Conservation (phyloP, 2,113 vertebrate genomes). For the Alexandromys fortis region DNA sequence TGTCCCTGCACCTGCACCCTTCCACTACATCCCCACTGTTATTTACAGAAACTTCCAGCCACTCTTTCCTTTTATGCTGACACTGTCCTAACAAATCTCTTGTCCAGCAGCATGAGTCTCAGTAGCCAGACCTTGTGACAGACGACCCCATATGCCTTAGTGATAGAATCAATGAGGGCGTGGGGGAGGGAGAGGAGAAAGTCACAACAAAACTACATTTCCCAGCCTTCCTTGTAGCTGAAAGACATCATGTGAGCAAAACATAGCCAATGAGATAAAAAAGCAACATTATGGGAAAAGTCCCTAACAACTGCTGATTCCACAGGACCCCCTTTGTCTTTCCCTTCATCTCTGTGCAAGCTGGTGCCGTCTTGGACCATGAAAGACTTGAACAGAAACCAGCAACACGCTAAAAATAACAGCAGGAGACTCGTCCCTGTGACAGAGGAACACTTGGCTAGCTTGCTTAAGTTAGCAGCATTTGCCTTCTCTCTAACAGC, state of each 20-base stretch:
- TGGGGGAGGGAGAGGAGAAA: neutral
- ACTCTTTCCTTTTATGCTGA: neutral
- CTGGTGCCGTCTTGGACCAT: neutral
- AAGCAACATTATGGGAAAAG: neutral
- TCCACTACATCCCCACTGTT: neutral
- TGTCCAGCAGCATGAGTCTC: neutral
- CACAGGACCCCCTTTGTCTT: neutral
- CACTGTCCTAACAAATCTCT: neutral
- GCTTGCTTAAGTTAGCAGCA: neutral
- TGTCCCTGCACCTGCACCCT: neutral
- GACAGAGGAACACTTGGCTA: neutral
- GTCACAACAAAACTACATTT: slow-evolving; percentile 14
- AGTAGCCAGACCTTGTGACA: neutral
- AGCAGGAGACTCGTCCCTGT: neutral
- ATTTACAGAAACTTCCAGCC: neutral
- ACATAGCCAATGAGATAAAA: neutral
- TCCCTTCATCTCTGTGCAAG: neutral
- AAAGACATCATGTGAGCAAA: neutral
- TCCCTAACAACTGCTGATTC: neutral
- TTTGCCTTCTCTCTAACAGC: neutral
- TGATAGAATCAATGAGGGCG: neutral
- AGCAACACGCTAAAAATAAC: neutral
- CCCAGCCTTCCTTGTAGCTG: slow-evolving; percentile 31
- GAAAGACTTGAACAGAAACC: neutral
- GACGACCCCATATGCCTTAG: neutral